These are phyloP conservation scores for Norana najaformis DNA, from an alignment of 2,888 invertebrate species.

Conservation along the genomic window DNA sequence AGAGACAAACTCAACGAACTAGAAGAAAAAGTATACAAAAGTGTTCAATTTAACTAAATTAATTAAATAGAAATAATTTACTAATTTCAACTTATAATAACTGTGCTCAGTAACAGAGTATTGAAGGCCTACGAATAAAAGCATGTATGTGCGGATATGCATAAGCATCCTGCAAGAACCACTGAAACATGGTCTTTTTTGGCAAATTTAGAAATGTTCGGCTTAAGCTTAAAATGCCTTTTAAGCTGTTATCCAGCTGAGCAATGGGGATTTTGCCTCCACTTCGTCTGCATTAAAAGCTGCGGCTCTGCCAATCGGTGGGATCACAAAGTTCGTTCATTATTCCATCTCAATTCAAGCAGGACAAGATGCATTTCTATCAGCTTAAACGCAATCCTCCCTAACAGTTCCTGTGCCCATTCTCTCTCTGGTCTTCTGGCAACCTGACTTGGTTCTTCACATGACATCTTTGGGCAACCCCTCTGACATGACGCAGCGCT, in stretches of 20 bases:
- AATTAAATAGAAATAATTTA: not conserved
- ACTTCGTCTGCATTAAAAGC: no score
- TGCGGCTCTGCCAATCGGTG: no score
- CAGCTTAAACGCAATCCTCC: no score
- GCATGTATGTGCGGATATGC: not conserved
- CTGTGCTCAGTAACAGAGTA: not conserved
- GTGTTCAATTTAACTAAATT: not conserved
- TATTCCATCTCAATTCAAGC: no score
- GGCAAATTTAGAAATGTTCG: not conserved
- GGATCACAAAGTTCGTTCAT: no score
- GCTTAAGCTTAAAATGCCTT: no score
- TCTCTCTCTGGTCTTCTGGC: no score
- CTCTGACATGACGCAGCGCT: no score
- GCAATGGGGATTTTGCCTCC: not conserved
- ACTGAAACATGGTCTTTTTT: not conserved
- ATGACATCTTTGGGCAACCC: no score
- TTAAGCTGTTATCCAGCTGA: not conserved
- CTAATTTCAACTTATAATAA: not conserved
- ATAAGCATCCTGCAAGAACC: not conserved
- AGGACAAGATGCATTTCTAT: no score
- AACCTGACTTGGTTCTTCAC: no score
- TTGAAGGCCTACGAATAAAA: not conserved
- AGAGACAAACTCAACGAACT: constrained; percentile 59
- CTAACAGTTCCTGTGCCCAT: no score
- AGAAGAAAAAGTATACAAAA: not conserved